Evolutionary conservation across 2,888 invertebrate genomes (phyloP).

Genomic region (Eudasyphora cyanicolor): DNA sequence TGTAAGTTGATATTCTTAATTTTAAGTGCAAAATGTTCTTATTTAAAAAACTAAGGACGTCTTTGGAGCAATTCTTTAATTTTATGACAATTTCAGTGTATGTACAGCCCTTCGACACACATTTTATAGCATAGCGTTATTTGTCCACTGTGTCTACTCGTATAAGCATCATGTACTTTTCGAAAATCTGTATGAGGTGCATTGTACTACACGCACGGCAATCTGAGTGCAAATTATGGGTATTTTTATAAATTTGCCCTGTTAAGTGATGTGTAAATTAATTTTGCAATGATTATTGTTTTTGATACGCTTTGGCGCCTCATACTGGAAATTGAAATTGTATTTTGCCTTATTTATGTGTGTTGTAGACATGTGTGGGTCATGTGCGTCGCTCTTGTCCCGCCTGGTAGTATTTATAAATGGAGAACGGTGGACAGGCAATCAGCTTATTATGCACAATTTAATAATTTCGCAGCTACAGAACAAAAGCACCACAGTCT

Average conservation of each 20-base stretch:
- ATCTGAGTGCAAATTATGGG: not conserved
- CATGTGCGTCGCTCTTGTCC: not conserved
- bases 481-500: not conserved
- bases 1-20: too few relatives aligned
- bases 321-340: slow-evolving; percentile 55
- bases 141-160: too few relatives aligned
- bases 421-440: not conserved
- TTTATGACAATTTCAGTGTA: too few relatives aligned
- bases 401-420: too few relatives aligned
- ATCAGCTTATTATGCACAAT: slow-evolving; percentile 62
- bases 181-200: too few relatives aligned
- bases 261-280: slow-evolving; percentile 21
- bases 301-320: slow-evolving; percentile 51
- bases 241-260: slow-evolving; percentile 4
- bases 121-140: too few relatives aligned
- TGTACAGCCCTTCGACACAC: too few relatives aligned
- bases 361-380: not conserved
- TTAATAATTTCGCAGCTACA: slow-evolving; percentile 51
- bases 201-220: too few relatives aligned
- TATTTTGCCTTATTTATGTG: slow-evolving; percentile 40
- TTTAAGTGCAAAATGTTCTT: too few relatives aligned
- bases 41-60: too few relatives aligned
- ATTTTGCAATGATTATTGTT: slow-evolving; percentile 29
- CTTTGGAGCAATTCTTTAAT: too few relatives aligned
- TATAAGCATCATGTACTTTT: too few relatives aligned